A percentile compares a stretch with the other conserved stretches of the same genome.
These are phyloP conservation scores for Nycticryphes semicollaris DNA, from an alignment of 2,113 vertebrate genomes.

Conservation along the genomic window DNA sequence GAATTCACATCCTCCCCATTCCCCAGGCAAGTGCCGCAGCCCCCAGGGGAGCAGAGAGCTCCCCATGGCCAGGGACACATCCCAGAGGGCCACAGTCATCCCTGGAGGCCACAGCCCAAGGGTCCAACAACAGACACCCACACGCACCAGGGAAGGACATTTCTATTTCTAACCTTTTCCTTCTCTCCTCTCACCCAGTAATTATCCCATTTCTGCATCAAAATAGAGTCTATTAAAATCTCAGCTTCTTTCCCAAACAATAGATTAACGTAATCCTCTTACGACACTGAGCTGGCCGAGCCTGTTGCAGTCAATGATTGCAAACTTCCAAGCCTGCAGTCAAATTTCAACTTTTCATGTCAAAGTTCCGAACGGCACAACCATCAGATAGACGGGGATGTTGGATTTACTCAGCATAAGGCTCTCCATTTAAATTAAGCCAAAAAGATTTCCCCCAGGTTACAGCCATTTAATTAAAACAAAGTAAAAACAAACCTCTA, in stretches of 20 bases:
- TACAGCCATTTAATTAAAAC: conserved; percentile 54
- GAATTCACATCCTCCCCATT: neutral
- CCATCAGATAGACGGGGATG: neutral
- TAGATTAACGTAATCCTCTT: neutral
- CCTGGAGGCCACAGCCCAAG: neutral
- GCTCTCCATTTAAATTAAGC: conserved; percentile 15
- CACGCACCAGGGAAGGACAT: neutral
- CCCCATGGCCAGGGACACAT: neutral
- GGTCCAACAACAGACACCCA: neutral
- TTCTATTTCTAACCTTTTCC: neutral
- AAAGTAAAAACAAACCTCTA: conserved; percentile 31
- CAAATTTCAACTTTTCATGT: neutral
- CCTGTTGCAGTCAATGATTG: neutral
- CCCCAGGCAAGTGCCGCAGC: neutral
- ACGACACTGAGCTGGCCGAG: rapidly evolving
- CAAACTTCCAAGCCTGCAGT: conserved; percentile 10
- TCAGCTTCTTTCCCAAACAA: neutral
- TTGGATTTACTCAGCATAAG: neutral
- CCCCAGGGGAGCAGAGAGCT: neutral
- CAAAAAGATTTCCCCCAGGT: conserved; percentile 31
- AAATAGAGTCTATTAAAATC: neutral
- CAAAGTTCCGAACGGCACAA: neutral
- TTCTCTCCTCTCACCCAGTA: neutral
- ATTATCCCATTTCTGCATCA: neutral
- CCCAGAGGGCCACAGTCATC: neutral